phyloP scores from a whole-genome alignment of 2,113 vertebrate genomes.

The Actenoides hombroni region DNA sequence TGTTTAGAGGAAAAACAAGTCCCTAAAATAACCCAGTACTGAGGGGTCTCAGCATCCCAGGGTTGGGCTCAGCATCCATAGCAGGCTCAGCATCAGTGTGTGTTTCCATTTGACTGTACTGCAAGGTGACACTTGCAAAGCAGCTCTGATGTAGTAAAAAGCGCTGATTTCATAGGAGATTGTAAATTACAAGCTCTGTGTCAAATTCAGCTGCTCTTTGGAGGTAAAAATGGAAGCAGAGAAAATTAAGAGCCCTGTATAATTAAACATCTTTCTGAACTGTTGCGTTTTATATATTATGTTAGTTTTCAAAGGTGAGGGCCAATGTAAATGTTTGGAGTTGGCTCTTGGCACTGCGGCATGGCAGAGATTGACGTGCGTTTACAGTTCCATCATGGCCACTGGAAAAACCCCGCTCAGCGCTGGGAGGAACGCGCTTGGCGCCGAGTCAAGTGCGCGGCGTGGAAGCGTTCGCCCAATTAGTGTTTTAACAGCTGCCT shows the following conservation, averaged over 20 bases:
- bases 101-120: background rate
- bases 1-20: too few species aligned
- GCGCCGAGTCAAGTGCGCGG: background rate
- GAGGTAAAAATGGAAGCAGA: slow-evolving; percentile 13
- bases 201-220: background rate
- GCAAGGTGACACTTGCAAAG: background rate
- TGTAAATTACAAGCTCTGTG: background rate
- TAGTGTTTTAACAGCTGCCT: slow-evolving; percentile 75
- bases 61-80: background rate
- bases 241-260: slow-evolving; percentile 17
- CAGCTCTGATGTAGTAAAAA: background rate
- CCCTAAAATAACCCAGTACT: background rate
- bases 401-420: slow-evolving; percentile 41
- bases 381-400: slow-evolving; percentile 45
- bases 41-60: background rate
- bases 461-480: slow-evolving; percentile 57
- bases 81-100: background rate
- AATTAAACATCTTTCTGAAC: slow-evolving; percentile 28
- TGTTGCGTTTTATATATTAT: slow-evolving; percentile 28
- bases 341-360: background rate
- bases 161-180: slow-evolving; percentile 21
- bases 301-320: slow-evolving; percentile 38
- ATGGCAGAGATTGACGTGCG: background rate
- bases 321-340: slow-evolving; percentile 60
- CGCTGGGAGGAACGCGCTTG: slow-evolving; percentile 5